These are phyloP conservation scores for Puma concolor DNA, from an alignment of 2,113 vertebrate species.

Conservation along the genomic window DNA sequence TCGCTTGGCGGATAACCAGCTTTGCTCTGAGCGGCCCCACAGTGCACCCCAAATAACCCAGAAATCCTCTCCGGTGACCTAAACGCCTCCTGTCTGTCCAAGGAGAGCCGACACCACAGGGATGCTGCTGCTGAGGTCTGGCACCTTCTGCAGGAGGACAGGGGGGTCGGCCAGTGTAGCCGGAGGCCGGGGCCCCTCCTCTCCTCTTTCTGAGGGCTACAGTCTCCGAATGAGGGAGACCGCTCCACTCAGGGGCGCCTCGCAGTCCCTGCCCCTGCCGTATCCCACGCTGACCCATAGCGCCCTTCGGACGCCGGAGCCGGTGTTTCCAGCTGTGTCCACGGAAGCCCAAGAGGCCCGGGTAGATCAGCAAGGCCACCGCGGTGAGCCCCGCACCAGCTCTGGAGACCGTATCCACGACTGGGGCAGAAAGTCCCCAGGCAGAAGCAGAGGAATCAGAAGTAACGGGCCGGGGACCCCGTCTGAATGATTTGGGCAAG, in stretches of 20 bases:
- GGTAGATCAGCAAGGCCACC: accelerated
- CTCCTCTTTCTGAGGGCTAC: neutral
- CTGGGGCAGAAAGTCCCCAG: accelerated
- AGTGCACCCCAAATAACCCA: accelerated
- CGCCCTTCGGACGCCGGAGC: accelerated
- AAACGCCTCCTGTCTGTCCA: accelerated
- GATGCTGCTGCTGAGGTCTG: accelerated
- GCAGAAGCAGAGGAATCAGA: neutral
- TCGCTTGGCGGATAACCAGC: neutral
- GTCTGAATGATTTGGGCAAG: accelerated
- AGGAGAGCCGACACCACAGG: accelerated
- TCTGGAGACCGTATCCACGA: accelerated
- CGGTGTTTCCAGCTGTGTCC: accelerated
- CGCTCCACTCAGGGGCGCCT: accelerated
- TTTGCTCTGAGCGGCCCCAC: accelerated
- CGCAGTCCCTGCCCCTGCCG: neutral
- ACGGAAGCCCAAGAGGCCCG: too few relatives aligned
- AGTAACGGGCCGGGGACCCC: neutral
- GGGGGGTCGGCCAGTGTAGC: accelerated
- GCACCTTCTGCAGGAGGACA: accelerated
- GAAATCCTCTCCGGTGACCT: too few relatives aligned
- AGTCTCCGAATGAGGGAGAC: too few relatives aligned
- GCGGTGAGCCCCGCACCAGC: accelerated
- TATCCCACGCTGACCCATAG: accelerated
- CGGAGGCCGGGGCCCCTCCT: neutral